These are phyloP conservation scores for Gallinago undulata DNA, from an alignment of 2,113 vertebrate species.

Conservation along the genomic window DNA sequence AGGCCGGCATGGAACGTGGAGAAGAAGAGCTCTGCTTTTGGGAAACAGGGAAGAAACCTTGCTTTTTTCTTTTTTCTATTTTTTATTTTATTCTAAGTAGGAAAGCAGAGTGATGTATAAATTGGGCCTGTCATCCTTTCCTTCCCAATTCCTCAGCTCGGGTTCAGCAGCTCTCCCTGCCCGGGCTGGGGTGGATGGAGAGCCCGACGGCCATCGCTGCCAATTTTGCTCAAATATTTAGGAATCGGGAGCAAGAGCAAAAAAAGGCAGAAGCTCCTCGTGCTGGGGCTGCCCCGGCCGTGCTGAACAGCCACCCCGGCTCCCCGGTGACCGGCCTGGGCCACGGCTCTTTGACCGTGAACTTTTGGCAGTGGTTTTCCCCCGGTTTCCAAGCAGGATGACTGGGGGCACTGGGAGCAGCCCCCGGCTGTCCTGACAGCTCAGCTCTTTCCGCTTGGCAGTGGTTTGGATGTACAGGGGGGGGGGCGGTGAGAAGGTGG, in stretches of 20 bases:
- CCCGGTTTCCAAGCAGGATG: background rate
- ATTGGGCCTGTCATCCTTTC: background rate
- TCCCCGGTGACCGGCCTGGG: fast-evolving
- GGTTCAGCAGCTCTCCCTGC: background rate
- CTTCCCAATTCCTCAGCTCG: background rate
- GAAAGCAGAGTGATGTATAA: background rate
- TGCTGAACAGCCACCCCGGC: fast-evolving
- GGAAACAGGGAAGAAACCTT: background rate
- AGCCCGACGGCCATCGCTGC: fast-evolving
- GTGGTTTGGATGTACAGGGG: background rate
- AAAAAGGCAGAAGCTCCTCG: background rate
- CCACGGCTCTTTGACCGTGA: background rate
- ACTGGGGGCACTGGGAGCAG: background rate
- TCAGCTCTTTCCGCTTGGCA: background rate
- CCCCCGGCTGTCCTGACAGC: background rate
- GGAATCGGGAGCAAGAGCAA: background rate
- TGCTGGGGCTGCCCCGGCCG: background rate
- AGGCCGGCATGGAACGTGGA: fast-evolving
- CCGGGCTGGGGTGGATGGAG: fast-evolving
- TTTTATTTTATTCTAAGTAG: too few species aligned
- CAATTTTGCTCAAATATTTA: fast-evolving
- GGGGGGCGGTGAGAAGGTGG: background rate
- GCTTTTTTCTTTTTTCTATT: too few species aligned
- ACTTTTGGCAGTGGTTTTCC: background rate
- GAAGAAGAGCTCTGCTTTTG: background rate